Evolutionary conservation across 2,888 invertebrate species (phyloP), one percentile per base, ranked within the genome.

Genomic region (Drosophila barbarae): DNA sequence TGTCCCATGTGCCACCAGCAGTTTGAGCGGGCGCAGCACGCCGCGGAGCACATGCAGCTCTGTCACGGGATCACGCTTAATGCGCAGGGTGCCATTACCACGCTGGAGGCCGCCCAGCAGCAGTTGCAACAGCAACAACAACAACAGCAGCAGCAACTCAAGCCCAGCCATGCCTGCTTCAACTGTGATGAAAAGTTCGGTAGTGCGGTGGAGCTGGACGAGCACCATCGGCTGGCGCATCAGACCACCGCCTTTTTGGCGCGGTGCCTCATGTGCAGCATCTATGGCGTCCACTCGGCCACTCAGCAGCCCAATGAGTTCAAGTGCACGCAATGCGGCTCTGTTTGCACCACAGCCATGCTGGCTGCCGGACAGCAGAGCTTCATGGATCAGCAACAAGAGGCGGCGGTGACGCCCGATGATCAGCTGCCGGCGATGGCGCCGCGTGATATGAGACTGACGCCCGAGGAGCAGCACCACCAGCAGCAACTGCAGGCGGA

Each of bases 1-100:
- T 88, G 88, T 50, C 88, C 88, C 58, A 84, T 88, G 82, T 88
- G 88, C 69, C 88, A 88, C n/a, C 88, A 88, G 71, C 87, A 88
- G 63, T 88, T 88, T 54, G 87, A 87, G 38, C 80, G 88, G 21
- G 77, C 84, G 13, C 88, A 88, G 60, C 84, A 87, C 57, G 85
- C 80, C 6, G 78, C 86, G 1, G 88, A 88, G 44, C 88, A 88
- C 66, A 87, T 88, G 88, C 89, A 88, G 49, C 72, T 88, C 30
- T 86, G 86, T 36, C 88, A 88, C 61, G 87, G 87, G 47, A 71
- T 84, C 21, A 46, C 79, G 26, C 39, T 84, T n/a, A 77, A 81
- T 36, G 66, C 81, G 28, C 84, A 81, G 30, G 76, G 78, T 26
- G 71, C 76, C 41, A 72, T 78, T 36, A 71, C 77, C 44, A 67